phyloP scores from a whole-genome alignment of 2,113 vertebrate genomes.

The Ptyas mucosa region DNA sequence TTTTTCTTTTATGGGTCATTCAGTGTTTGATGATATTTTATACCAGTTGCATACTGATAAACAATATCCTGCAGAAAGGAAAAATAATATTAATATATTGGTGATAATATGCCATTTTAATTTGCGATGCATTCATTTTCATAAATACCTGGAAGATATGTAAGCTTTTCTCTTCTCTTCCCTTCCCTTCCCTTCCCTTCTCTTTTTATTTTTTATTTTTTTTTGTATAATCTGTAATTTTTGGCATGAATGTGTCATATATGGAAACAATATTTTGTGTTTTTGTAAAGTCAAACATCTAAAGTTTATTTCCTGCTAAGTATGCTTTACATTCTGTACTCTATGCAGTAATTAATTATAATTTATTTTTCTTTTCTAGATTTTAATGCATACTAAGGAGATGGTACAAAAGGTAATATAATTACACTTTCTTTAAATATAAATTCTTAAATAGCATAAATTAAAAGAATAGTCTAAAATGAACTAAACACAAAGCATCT shows the following conservation, averaged over 20 bases:
- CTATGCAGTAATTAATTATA: slow-evolving; percentile 63
- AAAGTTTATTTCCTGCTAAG: slow-evolving; percentile 55
- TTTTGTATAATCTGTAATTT: neutral
- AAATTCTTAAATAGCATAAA: slow-evolving; percentile 56
- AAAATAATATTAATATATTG: neutral
- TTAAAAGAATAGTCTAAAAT: slow-evolving; percentile 47
- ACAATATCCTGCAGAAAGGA: neutral
- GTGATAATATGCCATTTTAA: neutral
- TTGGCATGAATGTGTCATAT: neutral
- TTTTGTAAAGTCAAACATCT: slow-evolving; percentile 55
- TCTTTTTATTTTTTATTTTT: neutral
- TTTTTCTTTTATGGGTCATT: neutral
- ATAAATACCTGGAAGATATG: neutral
- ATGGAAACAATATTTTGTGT: neutral
- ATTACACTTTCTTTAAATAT: slow-evolving; percentile 64
- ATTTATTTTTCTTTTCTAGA: slow-evolving; percentile 73
- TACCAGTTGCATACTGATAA: neutral
- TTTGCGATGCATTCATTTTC: neutral
- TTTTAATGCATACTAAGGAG: slow-evolving; percentile 98
- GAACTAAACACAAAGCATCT: slow-evolving; percentile 73
- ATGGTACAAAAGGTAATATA: slow-evolving; percentile 94
- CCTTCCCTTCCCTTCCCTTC: too few relatives aligned
- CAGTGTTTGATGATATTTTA: neutral
- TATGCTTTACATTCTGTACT: slow-evolving; percentile 53
- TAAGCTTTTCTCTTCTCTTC: neutral